These are phyloP conservation scores for Whitmania pigra DNA, from an alignment of 1,140 invertebrate genomes.

Conservation along the genomic window DNA sequence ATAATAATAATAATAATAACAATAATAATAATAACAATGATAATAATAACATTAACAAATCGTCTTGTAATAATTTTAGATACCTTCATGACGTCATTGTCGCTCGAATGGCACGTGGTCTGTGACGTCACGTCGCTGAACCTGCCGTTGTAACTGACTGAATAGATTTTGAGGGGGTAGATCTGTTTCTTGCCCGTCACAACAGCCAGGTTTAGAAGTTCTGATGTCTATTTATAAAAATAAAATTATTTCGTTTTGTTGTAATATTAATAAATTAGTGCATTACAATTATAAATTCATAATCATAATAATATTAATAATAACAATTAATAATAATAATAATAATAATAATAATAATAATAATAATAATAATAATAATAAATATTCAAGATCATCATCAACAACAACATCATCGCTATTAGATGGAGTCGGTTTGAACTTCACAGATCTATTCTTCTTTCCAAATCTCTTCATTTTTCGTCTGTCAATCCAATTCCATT, in stretches of 20 bases:
- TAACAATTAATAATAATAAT: conserved; percentile 4
- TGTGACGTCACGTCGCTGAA: conserved; percentile 88
- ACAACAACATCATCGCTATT: conserved; percentile 10
- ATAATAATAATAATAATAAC: neutral
- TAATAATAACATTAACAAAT: neutral
- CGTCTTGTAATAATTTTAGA: conserved; percentile 19
- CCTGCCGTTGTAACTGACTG: conserved; percentile 80
- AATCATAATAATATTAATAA: neutral
- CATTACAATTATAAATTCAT: conserved; percentile 12
- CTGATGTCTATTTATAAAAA: conserved; percentile 67
- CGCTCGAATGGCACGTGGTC: conserved; percentile 81
- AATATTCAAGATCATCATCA: conserved; percentile 10
- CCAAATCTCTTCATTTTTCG: too few relatives aligned
- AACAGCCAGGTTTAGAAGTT: conserved; percentile 87
- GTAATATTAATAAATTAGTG: too few relatives aligned
- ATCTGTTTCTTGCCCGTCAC: conserved; percentile 83
- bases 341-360: conserved; percentile 4
- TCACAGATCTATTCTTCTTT: too few relatives aligned
- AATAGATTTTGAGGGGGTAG: conserved; percentile 85
- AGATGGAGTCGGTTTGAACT: neutral
- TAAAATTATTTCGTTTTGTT: too few relatives aligned
- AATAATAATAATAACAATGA: neutral
- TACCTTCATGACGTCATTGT: conserved; percentile 90
- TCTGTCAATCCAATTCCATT: too few relatives aligned
- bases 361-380: conserved; percentile 4